Base-by-base conservation (phyloP, 1,140 invertebrate genomes). In the Medauroidea extradentata region DNA sequence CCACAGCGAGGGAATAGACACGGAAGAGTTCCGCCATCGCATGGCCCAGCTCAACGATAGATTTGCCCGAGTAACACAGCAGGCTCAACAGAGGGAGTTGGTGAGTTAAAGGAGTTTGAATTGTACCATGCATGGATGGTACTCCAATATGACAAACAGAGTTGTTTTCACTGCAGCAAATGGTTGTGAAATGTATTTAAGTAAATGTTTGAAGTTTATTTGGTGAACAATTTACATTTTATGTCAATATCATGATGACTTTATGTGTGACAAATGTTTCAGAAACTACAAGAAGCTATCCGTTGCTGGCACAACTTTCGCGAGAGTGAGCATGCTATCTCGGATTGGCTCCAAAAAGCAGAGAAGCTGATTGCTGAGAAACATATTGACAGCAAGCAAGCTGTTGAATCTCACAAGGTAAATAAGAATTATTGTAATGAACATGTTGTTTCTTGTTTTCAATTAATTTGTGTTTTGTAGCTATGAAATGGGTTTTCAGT, bases 291-390 rank as follows among this genome's bases (percentile, higher is more conserved):
- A 63, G 88, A 93, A 67, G 82, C 87, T 0, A 81, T 90, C 1
- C 79, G 89, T 3, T 87, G 88, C 48, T 96, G 93, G 93, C 84
- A 88, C n/a, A 87, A 88, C 60, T 94, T 91, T 69, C 83, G 86
- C 23, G 87, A 90, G 62, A 87, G 86, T 67, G 86, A 91, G 68
- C 78, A 85, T 29, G 80, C 85, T 3, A 86, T 96, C 0, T 86
- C 85, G 21, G 90, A 93, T 55, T 96, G 93, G 92, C 76, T 96
- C 0, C 84, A 87, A 0, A 83, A 86, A 43, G 93, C 93, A 0
- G 90, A 95, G 62, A 84, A 86, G 11, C 75, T 95, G 27, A 81
- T 96, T 2, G 81, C 84, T 25, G 92, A 96, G 66, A 88, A 85
- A 68, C 83, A 88, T 44, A 87, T 90, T 25, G 90, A 93, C 67